Base-by-base conservation (phyloP, 2,113 vertebrate genomes). In the Hucho hucho region DNA sequence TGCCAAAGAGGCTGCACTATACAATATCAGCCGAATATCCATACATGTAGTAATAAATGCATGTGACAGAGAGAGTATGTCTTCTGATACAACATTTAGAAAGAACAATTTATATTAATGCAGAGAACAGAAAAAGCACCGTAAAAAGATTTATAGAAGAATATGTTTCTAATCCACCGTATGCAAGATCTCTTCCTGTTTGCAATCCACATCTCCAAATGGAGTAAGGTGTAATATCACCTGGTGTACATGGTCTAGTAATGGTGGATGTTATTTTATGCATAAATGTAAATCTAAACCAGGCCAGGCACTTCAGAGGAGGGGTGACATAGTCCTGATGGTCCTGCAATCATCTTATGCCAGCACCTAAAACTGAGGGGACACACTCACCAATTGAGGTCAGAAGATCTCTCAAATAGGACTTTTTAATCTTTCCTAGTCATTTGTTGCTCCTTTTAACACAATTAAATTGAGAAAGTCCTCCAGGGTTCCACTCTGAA, bases 321-420 rank as follows among this genome's bases (percentile, higher is more conserved):
- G 37, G 73, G 7, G 13, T 53, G 78, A 69, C 69, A 43, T 70
- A 24, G 6, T 66, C 74, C 59, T 43, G 53, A 70, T 43, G 76
- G 73, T 73, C 70, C 76, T 70, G 37, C 2, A 70, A 56, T 79
- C 76, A 75, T 81, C 70, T 14, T 49, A 32, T 49, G 56, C 22
- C 65, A 72, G 64, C 61, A 9, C 73, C 37, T 83, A 64, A 81
- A 32, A 79, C 85, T 81, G 58, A 81, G 82, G 84, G 86, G 83
- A 80, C 74, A 70, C 0, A 37, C 80, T 81, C 75, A 58, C 79
- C 91, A 90, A 92, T 86, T 89, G 89, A 91, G 90, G 88, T 91
- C 87, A 89, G 24, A 28, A 59, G 81, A 67, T 75, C 80, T 80
- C 73, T 80, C 81, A 65, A 71, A 79, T 37, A 3, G 65, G 82